These are phyloP conservation scores for Trididemnum miniatum DNA, from an alignment of 23 tunicate species.

Conservation along the genomic window DNA sequence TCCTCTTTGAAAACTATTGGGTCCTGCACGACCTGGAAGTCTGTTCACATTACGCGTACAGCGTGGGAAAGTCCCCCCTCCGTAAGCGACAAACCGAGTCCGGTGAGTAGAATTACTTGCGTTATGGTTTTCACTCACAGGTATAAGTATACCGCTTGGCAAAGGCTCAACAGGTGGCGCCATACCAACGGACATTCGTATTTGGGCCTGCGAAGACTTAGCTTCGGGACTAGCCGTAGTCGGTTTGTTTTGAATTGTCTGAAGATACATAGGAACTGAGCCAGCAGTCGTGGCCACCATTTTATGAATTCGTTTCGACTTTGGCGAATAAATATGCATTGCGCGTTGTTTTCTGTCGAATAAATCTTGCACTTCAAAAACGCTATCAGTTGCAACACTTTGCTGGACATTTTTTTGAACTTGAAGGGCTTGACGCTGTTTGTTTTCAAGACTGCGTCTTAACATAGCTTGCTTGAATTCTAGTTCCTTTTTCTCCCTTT, in stretches of 20 bases:
- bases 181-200: background rate
- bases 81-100: background rate
- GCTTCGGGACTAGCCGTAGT: background rate
- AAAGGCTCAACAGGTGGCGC: background rate
- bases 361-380: slow-evolving; percentile 13
- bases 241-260: background rate
- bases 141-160: too few relatives aligned
- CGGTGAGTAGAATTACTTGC: background rate
- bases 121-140: too few relatives aligned
- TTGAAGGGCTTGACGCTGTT: background rate
- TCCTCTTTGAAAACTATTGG: background rate
- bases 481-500: background rate
- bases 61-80: slow-evolving; percentile 35
- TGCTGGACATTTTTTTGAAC: background rate
- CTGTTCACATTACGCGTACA: background rate
- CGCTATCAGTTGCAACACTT: background rate
- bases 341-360: slow-evolving; percentile 24
- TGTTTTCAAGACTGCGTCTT: background rate
- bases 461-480: slow-evolving; percentile 17
- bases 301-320: background rate
- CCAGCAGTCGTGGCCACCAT: background rate
- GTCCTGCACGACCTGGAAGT: background rate
- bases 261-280: background rate
- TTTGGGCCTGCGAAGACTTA: background rate
- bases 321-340: slow-evolving; percentile 1